phyloP scores from a whole-genome alignment of 2,113 vertebrate species.

The Proterorhinus semilunaris region DNA sequence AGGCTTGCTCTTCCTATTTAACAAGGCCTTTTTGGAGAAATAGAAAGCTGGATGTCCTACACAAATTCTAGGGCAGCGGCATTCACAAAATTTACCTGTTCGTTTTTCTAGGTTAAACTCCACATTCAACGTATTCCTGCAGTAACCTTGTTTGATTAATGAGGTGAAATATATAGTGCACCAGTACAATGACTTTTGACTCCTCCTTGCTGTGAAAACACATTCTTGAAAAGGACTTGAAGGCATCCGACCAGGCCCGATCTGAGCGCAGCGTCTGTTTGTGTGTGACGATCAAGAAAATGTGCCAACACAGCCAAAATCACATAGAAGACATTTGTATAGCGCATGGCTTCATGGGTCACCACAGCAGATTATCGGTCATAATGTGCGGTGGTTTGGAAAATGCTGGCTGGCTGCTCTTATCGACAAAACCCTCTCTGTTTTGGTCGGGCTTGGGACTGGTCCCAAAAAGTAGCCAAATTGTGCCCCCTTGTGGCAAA shows the following conservation, averaged over 20 bases:
- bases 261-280: slow-evolving; percentile 9
- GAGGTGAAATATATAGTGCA: slow-evolving; percentile 40
- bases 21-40: not conserved
- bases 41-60: not conserved
- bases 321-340: not conserved
- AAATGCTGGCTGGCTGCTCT: not conserved
- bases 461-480: not conserved
- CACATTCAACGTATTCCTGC: slow-evolving; percentile 22
- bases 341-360: not conserved
- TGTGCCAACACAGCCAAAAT: slow-evolving; percentile 39
- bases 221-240: slow-evolving; percentile 27
- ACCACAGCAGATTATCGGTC: not conserved
- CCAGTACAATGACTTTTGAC: slow-evolving; percentile 42
- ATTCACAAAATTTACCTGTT: slow-evolving; percentile 27
- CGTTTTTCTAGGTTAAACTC: slow-evolving; percentile 22
- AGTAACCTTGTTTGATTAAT: slow-evolving; percentile 66
- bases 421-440: too few species aligned
- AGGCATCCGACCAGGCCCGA: slow-evolving; percentile 49
- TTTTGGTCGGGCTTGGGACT: not conserved
- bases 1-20: not conserved
- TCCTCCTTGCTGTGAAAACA: slow-evolving; percentile 17
- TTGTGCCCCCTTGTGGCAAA: not conserved
- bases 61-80: not conserved
- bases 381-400: not conserved
- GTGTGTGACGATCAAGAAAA: slow-evolving; percentile 34